Evolutionary conservation across 2,797 vertebrate species (phyloP), one percentile per base, ranked within the genome.

Genomic region (Anolis apletophallus): DNA sequence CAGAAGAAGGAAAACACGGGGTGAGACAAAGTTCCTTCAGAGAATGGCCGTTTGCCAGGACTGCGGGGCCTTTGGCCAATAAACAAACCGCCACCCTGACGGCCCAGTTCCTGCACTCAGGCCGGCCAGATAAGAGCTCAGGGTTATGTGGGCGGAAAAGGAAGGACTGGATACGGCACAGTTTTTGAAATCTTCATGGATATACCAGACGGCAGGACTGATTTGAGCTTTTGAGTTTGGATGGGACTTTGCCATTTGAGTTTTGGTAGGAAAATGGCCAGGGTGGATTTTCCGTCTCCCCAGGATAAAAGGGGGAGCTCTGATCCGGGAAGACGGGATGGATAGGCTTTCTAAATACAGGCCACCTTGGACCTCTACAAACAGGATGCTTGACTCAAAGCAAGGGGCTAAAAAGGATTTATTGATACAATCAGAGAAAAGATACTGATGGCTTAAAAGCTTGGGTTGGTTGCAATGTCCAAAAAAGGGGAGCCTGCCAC

Each of bases 41-140:
- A 76, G 50, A 32, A 19, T 46, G 50, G 85, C 59, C 23, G 26
- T 46, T 68, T 81, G 85, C 72, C 59, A 69, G 59, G 50, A 36
- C 5, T 32, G 46, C 26, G 50, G 23, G 61, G n/a, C 46, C 46
- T 75, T 57, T 86, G 46, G 57, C 59, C 59, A 81, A 36, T n/a
- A 81, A 19, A 75, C 81, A 81, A 61, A 81, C 16, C 76, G 72
- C 59, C 85, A 81, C n/a, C 57, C 29, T 29, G 72, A 81, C 17
- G 9, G 34, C 55, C 40, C 57, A 76, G 50, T 81, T 86, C 85
- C 79, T 81, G 61, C 79, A 26, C 81, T 86, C 68, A 57, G 61
- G 57, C 59, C 68, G 59, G 46, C 50, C 75, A 67, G 71, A 81
- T 75, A 81, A n/a, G 26, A 69, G 34, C 21, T 76, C 34, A 75